A percentile compares a stretch with the other conserved stretches of the same genome.
Conservation (phyloP, 2,888 invertebrate genomes). For the Acanthosepion esculentum region DNA sequence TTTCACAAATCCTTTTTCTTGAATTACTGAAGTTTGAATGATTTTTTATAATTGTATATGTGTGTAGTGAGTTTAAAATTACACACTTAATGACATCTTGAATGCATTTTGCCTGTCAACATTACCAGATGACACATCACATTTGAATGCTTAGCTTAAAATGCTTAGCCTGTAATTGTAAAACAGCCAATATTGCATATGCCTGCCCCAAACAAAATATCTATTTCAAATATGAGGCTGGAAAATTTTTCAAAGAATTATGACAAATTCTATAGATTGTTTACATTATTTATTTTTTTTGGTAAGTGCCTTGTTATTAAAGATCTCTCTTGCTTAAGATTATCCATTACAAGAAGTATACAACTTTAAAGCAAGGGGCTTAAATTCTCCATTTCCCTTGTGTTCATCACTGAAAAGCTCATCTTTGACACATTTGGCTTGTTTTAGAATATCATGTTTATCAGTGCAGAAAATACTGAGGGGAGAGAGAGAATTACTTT, state of each 20-base stretch:
- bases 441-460: not conserved
- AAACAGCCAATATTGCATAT: not conserved
- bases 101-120: not conserved
- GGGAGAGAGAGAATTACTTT: not conserved
- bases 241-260: not conserved
- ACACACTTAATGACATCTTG: not conserved
- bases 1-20: not conserved
- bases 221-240: not conserved
- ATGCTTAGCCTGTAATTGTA: not conserved
- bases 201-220: not conserved
- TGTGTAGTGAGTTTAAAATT: not conserved
- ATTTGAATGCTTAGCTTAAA: not conserved
- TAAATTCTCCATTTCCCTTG: not conserved
- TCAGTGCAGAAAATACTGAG: conserved; percentile 17
- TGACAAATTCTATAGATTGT: not conserved
- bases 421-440: conserved; percentile 1
- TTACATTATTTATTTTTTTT: not conserved
- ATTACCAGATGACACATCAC: conserved; percentile 6
- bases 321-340: not conserved
- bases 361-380: not conserved
- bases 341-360: not conserved
- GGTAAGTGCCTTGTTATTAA: conserved; percentile 3
- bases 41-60: not conserved
- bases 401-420: not conserved
- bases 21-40: not conserved